phyloP scores from a whole-genome alignment of 2,797 vertebrate genomes.

The Acanthurus tractus region DNA sequence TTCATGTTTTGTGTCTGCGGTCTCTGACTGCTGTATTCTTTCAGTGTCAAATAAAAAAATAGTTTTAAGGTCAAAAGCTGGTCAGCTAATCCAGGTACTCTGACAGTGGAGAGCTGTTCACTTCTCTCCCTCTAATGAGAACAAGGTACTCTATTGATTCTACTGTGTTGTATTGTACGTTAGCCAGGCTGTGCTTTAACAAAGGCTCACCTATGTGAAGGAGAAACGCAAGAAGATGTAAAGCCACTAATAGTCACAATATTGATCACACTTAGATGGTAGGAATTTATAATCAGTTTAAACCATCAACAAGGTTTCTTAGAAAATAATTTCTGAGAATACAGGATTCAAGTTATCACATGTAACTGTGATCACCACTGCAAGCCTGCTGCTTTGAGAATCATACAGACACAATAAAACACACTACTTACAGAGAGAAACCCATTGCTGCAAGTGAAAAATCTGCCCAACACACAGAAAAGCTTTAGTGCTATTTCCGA shows the following conservation, averaged over 20 bases:
- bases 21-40: conserved; percentile 18
- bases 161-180: background rate
- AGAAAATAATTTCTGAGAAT: too few relatives aligned
- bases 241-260: background rate
- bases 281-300: background rate
- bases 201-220: conserved; percentile 1
- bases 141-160: conserved; percentile 9
- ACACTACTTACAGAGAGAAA: background rate
- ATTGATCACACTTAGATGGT: background rate
- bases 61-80: background rate
- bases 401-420: background rate
- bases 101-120: background rate
- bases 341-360: too few relatives aligned
- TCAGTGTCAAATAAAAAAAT: conserved; percentile 4
- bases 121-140: background rate
- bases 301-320: background rate
- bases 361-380: background rate
- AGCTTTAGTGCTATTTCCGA: conserved; percentile 1
- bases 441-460: background rate
- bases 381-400: background rate
- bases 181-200: background rate
- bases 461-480: background rate
- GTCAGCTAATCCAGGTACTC: background rate
- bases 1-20: conserved; percentile 6
- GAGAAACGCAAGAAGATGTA: background rate